These are phyloP conservation scores for Cheilosia vulpina DNA, from an alignment of 2,888 invertebrate genomes.

Conservation along the genomic window DNA sequence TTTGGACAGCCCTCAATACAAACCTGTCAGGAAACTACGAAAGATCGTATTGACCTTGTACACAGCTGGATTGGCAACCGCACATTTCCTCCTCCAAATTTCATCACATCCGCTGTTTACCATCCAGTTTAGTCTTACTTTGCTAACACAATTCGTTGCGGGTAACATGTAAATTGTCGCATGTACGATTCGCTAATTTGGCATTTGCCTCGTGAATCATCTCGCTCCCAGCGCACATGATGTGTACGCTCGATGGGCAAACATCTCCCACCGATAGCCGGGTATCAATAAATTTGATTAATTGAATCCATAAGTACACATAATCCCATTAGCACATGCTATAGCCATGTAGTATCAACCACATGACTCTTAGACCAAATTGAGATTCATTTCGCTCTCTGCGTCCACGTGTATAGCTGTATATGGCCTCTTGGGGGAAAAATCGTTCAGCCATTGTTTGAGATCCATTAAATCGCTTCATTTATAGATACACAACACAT, in stretches of 20 bases:
- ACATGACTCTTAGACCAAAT: constrained; percentile 48
- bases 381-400: constrained; percentile 16
- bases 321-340: constrained; percentile 37
- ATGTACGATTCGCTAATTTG: background rate
- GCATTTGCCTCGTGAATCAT: background rate
- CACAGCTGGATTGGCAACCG: background rate
- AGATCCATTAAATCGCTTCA: constrained; percentile 63
- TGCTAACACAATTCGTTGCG: background rate
- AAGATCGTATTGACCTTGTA: background rate
- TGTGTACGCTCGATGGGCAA: no score
- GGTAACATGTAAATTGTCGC: constrained; percentile 7
- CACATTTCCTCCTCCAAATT: background rate
- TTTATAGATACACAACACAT: constrained; percentile 18
- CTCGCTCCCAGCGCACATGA: background rate
- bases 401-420: background rate
- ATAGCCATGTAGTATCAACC: constrained; percentile 5
- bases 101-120: background rate
- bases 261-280: background rate
- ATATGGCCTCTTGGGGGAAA: background rate
- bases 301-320: constrained; percentile 36
- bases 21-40: background rate
- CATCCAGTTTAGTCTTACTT: background rate
- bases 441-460: constrained; percentile 35
- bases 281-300: constrained; percentile 29
- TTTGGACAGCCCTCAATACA: background rate